Percentiles rank a stretch among this genome's conserved stretches.
These are phyloP conservation scores for Helogale parvula DNA, from an alignment of 2,113 vertebrate species.

Conservation along the genomic window DNA sequence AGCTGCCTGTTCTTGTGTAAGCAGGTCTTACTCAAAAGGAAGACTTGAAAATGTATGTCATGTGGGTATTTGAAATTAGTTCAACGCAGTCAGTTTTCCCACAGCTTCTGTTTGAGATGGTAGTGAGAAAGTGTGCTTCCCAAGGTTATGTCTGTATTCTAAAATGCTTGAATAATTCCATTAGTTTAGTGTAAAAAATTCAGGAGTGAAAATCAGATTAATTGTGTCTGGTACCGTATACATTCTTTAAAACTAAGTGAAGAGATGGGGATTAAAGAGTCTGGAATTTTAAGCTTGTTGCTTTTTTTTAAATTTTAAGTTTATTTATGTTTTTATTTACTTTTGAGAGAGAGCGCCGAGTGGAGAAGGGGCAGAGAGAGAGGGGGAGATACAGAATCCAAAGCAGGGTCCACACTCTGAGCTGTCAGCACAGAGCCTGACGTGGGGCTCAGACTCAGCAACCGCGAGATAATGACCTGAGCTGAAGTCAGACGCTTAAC, in stretches of 20 bases:
- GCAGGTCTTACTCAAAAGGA: neutral
- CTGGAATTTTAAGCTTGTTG: neutral
- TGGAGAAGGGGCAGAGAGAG: too few species aligned
- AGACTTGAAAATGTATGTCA: neutral
- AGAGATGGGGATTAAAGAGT: neutral
- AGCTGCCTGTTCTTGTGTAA: neutral
- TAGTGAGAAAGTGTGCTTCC: neutral
- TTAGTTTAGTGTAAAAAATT: constrained; percentile 22
- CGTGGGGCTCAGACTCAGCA: too few species aligned
- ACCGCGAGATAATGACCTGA: too few species aligned
- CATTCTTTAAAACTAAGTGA: constrained; percentile 33
- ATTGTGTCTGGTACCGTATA: constrained; percentile 20
- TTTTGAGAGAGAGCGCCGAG: too few species aligned
- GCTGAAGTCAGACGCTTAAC: too few species aligned
- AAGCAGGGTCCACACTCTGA: too few species aligned
- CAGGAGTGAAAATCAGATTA: neutral
- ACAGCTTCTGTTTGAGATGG: constrained; percentile 15
- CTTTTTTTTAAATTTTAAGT: neutral
- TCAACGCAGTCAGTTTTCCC: neutral
- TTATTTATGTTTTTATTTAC: too few species aligned
- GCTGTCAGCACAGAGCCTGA: too few species aligned
- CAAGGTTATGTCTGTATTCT: neutral
- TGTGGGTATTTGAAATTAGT: neutral
- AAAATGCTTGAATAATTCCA: neutral
- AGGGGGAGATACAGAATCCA: too few species aligned